Evolutionary conservation across 1,140 invertebrate genomes (phyloP), one percentile per base, ranked within the genome.

Genomic region (Bilobella aurantiaca): DNA sequence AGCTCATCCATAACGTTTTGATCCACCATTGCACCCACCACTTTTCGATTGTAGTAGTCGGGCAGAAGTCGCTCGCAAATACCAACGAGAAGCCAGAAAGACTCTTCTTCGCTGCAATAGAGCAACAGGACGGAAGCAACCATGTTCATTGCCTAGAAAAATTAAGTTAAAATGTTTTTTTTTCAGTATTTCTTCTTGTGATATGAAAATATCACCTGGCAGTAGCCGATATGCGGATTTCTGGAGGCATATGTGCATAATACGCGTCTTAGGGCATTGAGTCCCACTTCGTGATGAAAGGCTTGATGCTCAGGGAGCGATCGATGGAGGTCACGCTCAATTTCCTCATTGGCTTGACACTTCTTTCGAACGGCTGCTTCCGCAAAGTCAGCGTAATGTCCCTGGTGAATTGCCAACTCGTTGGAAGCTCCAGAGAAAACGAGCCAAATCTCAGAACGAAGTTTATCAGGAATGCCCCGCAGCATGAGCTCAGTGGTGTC

Each of bases 81-180:
- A 27, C 91, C 92, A 0, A 91, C 90, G 57, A 99, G 79, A 62
- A 97, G 82, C 96, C 96, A 99, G 79, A 99, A 99, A 0, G 96
- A 92, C 75, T 97, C 92, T 77, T 99, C 96, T 79, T 99, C 96
- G 27, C 87, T 87, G 66, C 91, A 93, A 75, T 95, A 99, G 34
- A 99, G 87, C 21, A 99, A 81, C 28, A 99, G 80, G 3, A 98
- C 96, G 32, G 93, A 95, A 16, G 92, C 88, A 1, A 99, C 93
- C 73, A 99, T 98, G 77, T 99, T 99, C 96, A 99, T 98, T 2
- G 95, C 95, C 80, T 97, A 93, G 74, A 93, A 37, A 42, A 68
- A 59, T 63, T 49, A 2, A 25, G 23, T 27, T 3, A 63, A 64
- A n/a, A n/a, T n/a, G n/a, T n/a, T n/a, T n/a, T n/a, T n/a, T 69